Percentiles rank a stretch among this genome's conserved stretches.
phyloP scores from a whole-genome alignment of 2,113 vertebrate species.

The Drymodes brunneopygia region DNA sequence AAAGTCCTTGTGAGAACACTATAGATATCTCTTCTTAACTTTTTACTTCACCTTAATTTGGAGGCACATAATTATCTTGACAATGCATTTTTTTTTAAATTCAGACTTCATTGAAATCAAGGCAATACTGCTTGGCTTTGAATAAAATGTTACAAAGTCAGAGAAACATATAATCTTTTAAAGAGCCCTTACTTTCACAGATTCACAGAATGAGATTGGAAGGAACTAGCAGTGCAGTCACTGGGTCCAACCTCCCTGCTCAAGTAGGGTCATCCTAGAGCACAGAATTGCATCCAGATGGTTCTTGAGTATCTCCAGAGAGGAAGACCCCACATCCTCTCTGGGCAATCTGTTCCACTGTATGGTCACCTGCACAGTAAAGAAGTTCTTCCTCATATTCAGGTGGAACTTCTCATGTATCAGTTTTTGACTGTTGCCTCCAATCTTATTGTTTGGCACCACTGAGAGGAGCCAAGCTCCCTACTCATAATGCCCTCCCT shows the following conservation, averaged over 20 bases:
- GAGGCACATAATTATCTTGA: neutral
- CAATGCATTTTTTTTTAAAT: neutral
- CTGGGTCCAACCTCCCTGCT: neutral
- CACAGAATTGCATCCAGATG: neutral
- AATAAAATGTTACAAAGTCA: neutral
- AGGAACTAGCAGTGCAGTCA: neutral
- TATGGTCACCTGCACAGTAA: neutral
- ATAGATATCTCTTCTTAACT: neutral
- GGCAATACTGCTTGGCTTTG: neutral
- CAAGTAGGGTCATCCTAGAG: neutral
- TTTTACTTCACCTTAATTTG: neutral
- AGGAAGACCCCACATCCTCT: neutral
- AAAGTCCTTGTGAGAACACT: neutral
- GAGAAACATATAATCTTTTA: neutral
- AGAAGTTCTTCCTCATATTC: neutral
- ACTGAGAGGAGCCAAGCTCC: neutral
- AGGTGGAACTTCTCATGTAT: neutral
- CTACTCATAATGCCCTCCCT: neutral
- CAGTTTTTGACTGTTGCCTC: neutral
- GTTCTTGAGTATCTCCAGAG: neutral
- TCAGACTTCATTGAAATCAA: neutral
- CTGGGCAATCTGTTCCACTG: neutral
- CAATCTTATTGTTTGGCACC: neutral
- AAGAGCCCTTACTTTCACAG: neutral
- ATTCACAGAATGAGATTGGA: neutral